Percentiles rank a stretch among this genome's conserved stretches.
Conservation (phyloP, 2,113 vertebrate species). For the Dunckerocampus dactyliophorus region DNA sequence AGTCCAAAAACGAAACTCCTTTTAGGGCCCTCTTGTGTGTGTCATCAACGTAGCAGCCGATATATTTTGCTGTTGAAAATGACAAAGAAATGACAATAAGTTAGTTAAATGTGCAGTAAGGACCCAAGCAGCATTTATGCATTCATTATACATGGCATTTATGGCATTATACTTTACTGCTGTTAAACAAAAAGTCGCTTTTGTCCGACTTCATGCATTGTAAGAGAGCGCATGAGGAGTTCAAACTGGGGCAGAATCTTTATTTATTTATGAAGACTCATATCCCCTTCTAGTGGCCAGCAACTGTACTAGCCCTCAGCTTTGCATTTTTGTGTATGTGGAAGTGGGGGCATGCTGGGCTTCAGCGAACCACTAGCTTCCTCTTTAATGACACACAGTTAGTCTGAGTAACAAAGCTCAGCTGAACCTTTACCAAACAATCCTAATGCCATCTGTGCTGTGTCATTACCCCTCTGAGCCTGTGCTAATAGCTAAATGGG, state of each 20-base stretch:
- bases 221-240: slow-evolving; percentile 27
- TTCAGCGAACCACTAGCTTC: slow-evolving; percentile 29
- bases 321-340: slow-evolving; percentile 32
- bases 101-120: background rate
- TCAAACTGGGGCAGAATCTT: slow-evolving; percentile 53
- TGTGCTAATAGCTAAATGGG: slow-evolving; percentile 51
- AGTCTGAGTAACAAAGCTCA: slow-evolving; percentile 10
- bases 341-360: slow-evolving; percentile 29
- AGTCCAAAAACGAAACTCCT: slow-evolving; percentile 96
- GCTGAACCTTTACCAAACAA: slow-evolving; percentile 32
- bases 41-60: slow-evolving; percentile 90
- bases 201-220: slow-evolving; percentile 1
- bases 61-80: slow-evolving; percentile 81
- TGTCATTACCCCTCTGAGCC: slow-evolving; percentile 50
- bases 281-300: slow-evolving; percentile 67
- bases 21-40: slow-evolving; percentile 84
- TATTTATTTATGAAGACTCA: slow-evolving; percentile 64
- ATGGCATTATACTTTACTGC: background rate
- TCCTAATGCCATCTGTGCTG: slow-evolving; percentile 59
- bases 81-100: slow-evolving; percentile 7
- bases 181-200: background rate
- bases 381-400: slow-evolving; percentile 30
- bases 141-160: background rate
- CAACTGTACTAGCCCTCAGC: slow-evolving; percentile 50
- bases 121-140: background rate